Base-by-base conservation (phyloP, 2,113 vertebrate genomes). In the Corythaeola cristata region DNA sequence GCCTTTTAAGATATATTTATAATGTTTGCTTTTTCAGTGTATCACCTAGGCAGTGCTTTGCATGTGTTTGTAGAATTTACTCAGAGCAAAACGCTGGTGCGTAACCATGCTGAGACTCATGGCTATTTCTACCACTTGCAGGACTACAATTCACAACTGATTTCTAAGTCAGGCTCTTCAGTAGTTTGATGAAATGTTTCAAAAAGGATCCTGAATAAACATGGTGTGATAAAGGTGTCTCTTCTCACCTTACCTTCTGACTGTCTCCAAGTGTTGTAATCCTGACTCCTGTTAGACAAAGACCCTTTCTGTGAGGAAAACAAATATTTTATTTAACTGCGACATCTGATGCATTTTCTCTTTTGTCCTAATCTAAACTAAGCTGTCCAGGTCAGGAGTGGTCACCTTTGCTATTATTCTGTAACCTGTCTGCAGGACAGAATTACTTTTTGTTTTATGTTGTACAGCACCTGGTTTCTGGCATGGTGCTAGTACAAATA, bases 371-470 rank as follows among this genome's bases (percentile, higher is more conserved):
- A 93, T 92, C 92, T 84, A 90, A 80, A 94, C 90, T 76, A 91
- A 96, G 81, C 95, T 94, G 80, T 89, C 93, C 78, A 72, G 95
- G 63, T 82, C 84, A 96, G 63, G 47, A 77, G 59, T 82, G 85
- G 91, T 95, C 92, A 96, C 87, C 87, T 94, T 95, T 95, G 95
- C 95, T 95, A 88, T 96, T 93, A 92, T 64, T 96, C 92, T 88
- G 74, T 93, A 95, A 89, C 87, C 60, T 95, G 93, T 95, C 94
- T 9, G 0, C 33, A 88, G 62, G 32, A 76, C 77, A 88, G 93
- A 96, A 97, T 97, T 96, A 95, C 93, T 97, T 97, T 97, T 97
- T 96, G 91, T 49, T 97, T 96, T 97, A 97, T 96, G 96, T 94
- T 77, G 94, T 69, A 22, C 62, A 91, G 87, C 52, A 79, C 32